Percentiles rank a stretch among this genome's conserved stretches.
These are phyloP conservation scores for Syngnathus acus DNA, from an alignment of 2,797 vertebrate species.

Conservation along the genomic window DNA sequence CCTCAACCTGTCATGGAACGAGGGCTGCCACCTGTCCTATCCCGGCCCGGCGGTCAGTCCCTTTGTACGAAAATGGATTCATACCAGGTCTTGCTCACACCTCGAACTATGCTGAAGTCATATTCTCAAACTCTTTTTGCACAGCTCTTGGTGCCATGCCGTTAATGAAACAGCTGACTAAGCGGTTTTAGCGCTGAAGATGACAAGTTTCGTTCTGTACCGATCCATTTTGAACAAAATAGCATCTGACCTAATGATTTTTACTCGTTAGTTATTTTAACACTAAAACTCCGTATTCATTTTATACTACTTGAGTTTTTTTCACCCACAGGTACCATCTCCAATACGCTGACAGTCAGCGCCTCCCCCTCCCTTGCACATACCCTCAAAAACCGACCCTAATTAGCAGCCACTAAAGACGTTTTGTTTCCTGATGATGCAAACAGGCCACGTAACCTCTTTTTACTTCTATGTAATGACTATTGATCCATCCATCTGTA, in stretches of 20 bases:
- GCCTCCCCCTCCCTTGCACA: conserved; percentile 21
- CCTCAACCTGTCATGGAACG: conserved; percentile 91
- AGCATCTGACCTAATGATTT: no score
- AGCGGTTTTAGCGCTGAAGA: no score
- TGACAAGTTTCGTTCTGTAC: no score
- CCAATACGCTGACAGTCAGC: background rate
- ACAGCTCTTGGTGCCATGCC: no score
- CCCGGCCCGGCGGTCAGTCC: conserved; percentile 66
- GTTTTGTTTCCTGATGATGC: conserved; percentile 29
- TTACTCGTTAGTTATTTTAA: no score
- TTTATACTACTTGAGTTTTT: background rate
- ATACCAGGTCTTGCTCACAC: no score
- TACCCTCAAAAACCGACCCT: conserved; percentile 4
- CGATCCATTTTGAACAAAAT: no score
- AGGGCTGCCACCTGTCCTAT: conserved; percentile 81
- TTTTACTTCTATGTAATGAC: conserved; percentile 50
- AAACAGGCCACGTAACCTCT: conserved; percentile 40
- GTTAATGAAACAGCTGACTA: no score
- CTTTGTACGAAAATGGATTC: background rate
- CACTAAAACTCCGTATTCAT: no score
- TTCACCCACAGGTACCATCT: background rate
- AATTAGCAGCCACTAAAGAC: conserved; percentile 11
- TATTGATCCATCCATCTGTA: conserved; percentile 58
- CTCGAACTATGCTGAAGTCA: no score
- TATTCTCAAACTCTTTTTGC: no score